phyloP scores from a whole-genome alignment of 1,140 invertebrate species.

The Ostrea denselamellosa region DNA sequence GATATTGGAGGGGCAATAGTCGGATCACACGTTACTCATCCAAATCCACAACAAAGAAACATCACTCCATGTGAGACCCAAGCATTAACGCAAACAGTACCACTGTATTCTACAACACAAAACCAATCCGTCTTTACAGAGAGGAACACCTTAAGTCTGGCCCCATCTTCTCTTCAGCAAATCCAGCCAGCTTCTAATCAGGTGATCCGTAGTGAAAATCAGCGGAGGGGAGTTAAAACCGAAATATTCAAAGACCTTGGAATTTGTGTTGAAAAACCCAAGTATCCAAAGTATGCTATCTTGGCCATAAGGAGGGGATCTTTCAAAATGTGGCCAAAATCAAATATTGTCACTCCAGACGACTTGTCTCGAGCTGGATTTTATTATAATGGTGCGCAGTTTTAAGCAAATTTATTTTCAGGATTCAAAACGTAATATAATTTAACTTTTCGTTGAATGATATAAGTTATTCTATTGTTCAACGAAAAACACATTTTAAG shows the following conservation, averaged over 20 bases:
- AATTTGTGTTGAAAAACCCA: constrained; percentile 27
- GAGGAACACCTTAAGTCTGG: neutral
- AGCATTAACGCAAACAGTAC: neutral
- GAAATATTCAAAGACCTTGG: constrained; percentile 21
- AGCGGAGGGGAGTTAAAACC: neutral
- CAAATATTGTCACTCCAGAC: neutral
- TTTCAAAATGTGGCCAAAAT: neutral
- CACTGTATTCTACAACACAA: neutral
- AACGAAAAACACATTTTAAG: neutral
- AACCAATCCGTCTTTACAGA: neutral
- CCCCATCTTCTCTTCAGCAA: neutral
- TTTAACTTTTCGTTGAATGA: neutral
- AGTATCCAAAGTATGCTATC: constrained; percentile 29
- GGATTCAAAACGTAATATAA: neutral
- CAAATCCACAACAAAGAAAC: neutral
- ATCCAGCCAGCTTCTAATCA: neutral
- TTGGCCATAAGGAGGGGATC: neutral
- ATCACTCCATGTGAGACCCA: neutral
- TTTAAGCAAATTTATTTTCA: neutral
- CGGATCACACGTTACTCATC: neutral
- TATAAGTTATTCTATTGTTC: neutral
- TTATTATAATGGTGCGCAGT: constrained; percentile 15
- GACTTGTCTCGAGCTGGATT: constrained; percentile 19
- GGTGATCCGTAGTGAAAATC: no score
- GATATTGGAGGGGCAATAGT: neutral